Conservation (phyloP, 53 echinoderm and acorn worm genomes). For the Hippasteria phrygiana region DNA sequence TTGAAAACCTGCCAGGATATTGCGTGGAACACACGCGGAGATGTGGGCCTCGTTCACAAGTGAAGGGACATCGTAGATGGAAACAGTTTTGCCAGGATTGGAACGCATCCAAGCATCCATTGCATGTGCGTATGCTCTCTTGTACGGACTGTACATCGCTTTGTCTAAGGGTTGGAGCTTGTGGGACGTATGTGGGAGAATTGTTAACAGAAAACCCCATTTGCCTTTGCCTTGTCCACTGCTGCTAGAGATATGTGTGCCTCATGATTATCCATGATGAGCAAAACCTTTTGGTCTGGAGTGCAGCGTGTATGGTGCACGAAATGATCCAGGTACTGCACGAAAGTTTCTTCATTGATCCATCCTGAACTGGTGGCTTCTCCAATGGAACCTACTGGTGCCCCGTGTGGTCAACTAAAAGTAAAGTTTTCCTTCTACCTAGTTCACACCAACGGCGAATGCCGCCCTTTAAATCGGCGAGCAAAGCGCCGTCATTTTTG, state of each 20-base stretch:
- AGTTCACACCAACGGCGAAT: too few species aligned
- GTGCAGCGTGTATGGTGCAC: slow-evolving; percentile 63
- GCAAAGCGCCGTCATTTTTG: too few species aligned
- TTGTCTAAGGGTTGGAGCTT: slow-evolving; percentile 62
- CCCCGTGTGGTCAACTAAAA: too few species aligned
- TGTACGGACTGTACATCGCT: slow-evolving; percentile 58
- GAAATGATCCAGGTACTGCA: slow-evolving; percentile 70
- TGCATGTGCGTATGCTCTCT: slow-evolving; percentile 55
- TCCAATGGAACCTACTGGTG: slow-evolving; percentile 65
- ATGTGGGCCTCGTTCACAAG: slow-evolving; percentile 62
- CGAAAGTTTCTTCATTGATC: slow-evolving; percentile 73
- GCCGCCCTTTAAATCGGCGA: too few species aligned
- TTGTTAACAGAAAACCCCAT: slow-evolving; percentile 57
- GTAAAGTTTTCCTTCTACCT: too few species aligned
- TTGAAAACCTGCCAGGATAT: slow-evolving; percentile 33
- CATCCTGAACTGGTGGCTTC: slow-evolving; percentile 68
- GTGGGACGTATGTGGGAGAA: slow-evolving; percentile 77
- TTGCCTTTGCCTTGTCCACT: slow-evolving; percentile 39
- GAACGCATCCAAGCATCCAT: slow-evolving; percentile 73
- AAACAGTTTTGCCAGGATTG: too few species aligned
- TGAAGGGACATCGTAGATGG: slow-evolving; percentile 62
- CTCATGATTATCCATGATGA: slow-evolving; percentile 80
- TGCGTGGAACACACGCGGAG: not conserved
- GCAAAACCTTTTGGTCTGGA: slow-evolving; percentile 63
- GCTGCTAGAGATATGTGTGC: slow-evolving; percentile 66